Evolutionary conservation across 2,797 vertebrate genomes (phyloP).

Genomic region (Mus minutoides): DNA sequence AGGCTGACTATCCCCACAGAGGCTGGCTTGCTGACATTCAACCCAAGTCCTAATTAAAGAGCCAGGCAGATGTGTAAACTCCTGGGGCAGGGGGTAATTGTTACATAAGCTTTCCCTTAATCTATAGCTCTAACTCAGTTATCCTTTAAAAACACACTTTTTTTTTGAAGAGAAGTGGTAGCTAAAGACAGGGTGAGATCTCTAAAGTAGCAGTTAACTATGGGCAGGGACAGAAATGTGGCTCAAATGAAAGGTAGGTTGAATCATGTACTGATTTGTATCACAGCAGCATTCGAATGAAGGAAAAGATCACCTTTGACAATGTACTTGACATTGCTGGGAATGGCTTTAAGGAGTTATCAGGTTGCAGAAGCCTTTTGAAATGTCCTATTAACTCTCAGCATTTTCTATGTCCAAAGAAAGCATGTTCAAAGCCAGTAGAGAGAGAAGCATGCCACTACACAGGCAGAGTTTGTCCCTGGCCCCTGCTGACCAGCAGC

Average conservation of each 20-base stretch:
- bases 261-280: conserved; percentile 72
- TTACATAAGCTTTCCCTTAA: conserved; percentile 74
- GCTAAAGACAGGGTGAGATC: neutral
- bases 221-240: conserved; percentile 49
- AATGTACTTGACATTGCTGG: conserved; percentile 71
- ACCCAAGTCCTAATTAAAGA: conserved; percentile 84
- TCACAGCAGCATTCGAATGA: conserved; percentile 73
- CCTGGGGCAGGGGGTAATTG: conserved; percentile 68
- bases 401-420: conserved; percentile 51
- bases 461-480: conserved; percentile 9
- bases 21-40: conserved; percentile 78
- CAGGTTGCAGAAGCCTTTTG: conserved; percentile 70
- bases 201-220: conserved; percentile 62
- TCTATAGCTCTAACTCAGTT: conserved; percentile 74
- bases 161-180: conserved; percentile 69
- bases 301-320: conserved; percentile 65
- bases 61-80: conserved; percentile 80
- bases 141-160: conserved; percentile 75
- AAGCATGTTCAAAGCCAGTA: conserved; percentile 68
- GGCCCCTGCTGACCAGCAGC: conserved; percentile 29
- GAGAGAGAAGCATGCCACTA: conserved; percentile 45
- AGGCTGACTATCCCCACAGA: conserved; percentile 69
- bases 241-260: conserved; percentile 58
- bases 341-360: conserved; percentile 70
- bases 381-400: conserved; percentile 64